A percentile compares a stretch with the other conserved stretches of the same genome.
Evolutionary conservation across 2,113 vertebrate species (phyloP).

Genomic region (Nerophis lumbriciformis): DNA sequence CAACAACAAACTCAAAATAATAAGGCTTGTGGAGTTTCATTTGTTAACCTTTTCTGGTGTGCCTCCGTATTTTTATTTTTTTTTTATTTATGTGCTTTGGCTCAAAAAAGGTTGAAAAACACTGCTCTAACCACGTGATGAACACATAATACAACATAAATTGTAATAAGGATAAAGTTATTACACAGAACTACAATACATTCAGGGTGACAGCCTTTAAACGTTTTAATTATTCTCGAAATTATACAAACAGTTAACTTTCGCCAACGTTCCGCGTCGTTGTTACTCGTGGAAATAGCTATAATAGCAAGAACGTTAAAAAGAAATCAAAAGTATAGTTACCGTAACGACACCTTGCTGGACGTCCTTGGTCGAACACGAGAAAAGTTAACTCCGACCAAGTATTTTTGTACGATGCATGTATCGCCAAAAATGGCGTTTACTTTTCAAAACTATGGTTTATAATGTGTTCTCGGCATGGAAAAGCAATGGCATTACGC

Average conservation of each 20-base stretch:
- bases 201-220: too few species aligned
- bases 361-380: conserved; percentile 41
- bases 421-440: neutral
- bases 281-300: neutral
- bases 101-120: too few species aligned
- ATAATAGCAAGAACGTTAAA: neutral
- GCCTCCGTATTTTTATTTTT: too few species aligned
- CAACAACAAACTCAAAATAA: too few species aligned
- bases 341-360: conserved; percentile 1
- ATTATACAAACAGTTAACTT: neutral
- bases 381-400: neutral
- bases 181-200: neutral
- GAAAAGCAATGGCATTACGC: neutral
- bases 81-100: too few species aligned
- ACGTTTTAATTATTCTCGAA: neutral
- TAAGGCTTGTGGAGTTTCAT: too few species aligned
- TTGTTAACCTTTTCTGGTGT: too few species aligned
- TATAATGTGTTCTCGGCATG: fast-evolving
- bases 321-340: neutral
- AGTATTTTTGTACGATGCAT: neutral
- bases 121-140: too few species aligned
- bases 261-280: too few species aligned
- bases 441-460: fast-evolving
- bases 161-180: too few species aligned
- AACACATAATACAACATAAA: too few species aligned